Base-by-base conservation (phyloP, 2,113 vertebrate species). In the Sebastes schlegelii region DNA sequence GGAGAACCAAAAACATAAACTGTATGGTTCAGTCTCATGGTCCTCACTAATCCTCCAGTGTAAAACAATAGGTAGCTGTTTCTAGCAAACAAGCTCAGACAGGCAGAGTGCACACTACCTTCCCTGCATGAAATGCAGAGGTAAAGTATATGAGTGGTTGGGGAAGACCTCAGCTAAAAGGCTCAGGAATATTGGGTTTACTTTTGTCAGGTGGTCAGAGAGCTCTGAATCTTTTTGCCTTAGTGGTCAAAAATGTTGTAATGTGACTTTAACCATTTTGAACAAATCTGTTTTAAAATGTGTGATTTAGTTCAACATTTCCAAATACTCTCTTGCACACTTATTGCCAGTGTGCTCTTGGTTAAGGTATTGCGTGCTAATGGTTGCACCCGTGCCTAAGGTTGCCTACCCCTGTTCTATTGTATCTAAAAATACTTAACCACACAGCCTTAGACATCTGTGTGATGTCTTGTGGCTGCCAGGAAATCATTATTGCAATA, bases 401-500 rank as follows among this genome's bases (percentile, higher is more conserved):
- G 34, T 34, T 34, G 34, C 34, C 34, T 34, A 34, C 34, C 34
- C 34, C 26, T 34, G 26, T 17, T 62, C 60, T 42, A 2, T 42
- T 8, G 40, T 42, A 17, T 42, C 40, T 12, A 60, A 60, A 14
- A 60, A 14, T 26, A 60, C 12, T 77, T 61, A 69, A 76, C 45
- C 23, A 77, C 61, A n/a, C 9, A 43, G 9, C 16, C 70, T 16
- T 19, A 21, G 40, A 26, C 45, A 66, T 77, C 42, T 34, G 14
- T 45, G 19, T 61, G 60, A 51, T 62, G 48, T 61, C 4, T 34
- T 75, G 48, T 45, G n/a, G 75, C 52, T 83, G 42, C 49, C 55
- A 80, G 73, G 73, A 85, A 79, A 87, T 76, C 26, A 51, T 73
- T 17, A 34, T 34, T 34, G 34, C 34, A 82, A 43, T 16, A 40